Conservation (phyloP, 2,113 vertebrate species). For the Siphamia tubifer region DNA sequence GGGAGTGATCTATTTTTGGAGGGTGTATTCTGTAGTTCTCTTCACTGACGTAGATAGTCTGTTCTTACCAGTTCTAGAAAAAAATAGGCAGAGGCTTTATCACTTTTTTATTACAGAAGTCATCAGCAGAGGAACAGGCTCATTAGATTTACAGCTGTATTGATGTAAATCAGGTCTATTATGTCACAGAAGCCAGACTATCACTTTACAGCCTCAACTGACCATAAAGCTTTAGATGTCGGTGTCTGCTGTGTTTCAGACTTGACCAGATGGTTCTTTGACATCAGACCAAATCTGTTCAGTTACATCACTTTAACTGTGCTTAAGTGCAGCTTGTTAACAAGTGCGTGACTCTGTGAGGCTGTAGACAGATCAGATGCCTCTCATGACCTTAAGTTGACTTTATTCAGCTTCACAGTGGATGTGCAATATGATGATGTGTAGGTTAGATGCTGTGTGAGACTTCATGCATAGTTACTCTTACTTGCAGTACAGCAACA, state of each 20-base stretch:
- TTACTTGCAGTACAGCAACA: slow-evolving; percentile 16
- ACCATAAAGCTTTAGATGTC: slow-evolving; percentile 19
- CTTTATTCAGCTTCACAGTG: background rate
- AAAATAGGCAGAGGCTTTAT: background rate
- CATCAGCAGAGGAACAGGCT: slow-evolving; percentile 3
- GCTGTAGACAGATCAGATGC: background rate
- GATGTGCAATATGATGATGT: background rate
- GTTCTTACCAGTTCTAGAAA: too few relatives aligned
- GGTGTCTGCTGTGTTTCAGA: slow-evolving; percentile 35
- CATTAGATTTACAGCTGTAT: slow-evolving; percentile 22
- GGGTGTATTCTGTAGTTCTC: background rate
- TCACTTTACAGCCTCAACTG: background rate
- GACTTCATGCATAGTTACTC: background rate
- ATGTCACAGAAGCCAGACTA: slow-evolving; percentile 21
- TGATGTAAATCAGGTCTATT: background rate
- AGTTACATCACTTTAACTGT: background rate
- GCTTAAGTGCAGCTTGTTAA: slow-evolving; percentile 14
- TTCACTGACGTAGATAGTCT: background rate
- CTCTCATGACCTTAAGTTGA: background rate
- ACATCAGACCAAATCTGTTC: background rate
- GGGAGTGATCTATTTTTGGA: background rate
- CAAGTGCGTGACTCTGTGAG: background rate
- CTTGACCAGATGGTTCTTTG: slow-evolving; percentile 42
- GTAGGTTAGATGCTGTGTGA: background rate
- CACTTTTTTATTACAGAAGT: background rate